These are phyloP conservation scores for Drosophila pseudoananassae DNA, from an alignment of 1,140 invertebrate genomes.

Conservation along the genomic window DNA sequence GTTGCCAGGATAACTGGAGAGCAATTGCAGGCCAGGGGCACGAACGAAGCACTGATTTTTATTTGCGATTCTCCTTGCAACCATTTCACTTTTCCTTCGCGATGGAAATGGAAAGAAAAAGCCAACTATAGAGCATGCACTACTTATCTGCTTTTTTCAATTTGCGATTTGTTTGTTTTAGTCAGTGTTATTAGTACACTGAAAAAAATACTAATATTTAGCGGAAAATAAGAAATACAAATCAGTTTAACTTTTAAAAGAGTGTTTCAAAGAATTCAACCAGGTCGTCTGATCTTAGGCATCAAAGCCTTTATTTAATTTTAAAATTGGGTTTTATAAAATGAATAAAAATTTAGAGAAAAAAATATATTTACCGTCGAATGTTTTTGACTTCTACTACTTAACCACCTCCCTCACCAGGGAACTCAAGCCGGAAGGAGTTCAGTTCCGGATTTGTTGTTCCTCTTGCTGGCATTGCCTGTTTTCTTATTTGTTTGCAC, in stretches of 20 bases:
- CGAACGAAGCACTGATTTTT: constrained; percentile 59
- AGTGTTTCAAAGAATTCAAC: too few relatives aligned
- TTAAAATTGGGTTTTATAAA: too few relatives aligned
- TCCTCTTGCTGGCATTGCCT: constrained; percentile 2
- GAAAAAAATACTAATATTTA: background rate
- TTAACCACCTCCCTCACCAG: constrained; percentile 1
- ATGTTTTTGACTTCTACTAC: background rate
- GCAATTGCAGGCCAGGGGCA: constrained; percentile 44
- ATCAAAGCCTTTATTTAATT: too few relatives aligned
- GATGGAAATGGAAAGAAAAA: constrained; percentile 2
- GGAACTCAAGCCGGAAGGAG: constrained; percentile 31
- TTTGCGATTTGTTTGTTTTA: constrained; percentile 65
- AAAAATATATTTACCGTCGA: background rate
- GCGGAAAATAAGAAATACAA: background rate
- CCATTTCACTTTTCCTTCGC: constrained; percentile 11
- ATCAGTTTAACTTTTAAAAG: too few relatives aligned
- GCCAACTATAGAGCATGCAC: constrained; percentile 7
- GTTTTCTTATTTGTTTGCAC: constrained; percentile 40
- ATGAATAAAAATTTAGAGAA: background rate
- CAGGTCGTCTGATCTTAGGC: too few relatives aligned
- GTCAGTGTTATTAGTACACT: constrained; percentile 16
- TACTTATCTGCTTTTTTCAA: constrained; percentile 66
- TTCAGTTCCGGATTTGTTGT: constrained; percentile 14
- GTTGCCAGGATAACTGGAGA: constrained; percentile 3
- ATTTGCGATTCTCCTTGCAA: constrained; percentile 68